Evolutionary conservation across 2,797 vertebrate genomes (phyloP).

Genomic region (Rhabdomys pumilio): DNA sequence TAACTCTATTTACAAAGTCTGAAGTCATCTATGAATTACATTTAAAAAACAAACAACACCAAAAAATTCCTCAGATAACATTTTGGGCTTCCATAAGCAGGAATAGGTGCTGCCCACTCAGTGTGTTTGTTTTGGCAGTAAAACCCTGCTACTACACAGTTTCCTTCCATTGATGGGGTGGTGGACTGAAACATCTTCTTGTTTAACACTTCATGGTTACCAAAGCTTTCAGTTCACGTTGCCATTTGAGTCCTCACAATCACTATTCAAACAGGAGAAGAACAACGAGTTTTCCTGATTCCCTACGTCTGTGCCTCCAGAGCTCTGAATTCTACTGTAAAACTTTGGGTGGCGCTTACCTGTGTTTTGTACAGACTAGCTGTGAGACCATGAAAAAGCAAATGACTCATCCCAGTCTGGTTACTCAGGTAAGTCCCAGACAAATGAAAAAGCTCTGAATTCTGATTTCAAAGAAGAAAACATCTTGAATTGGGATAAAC

Average conservation of each 20-base stretch:
- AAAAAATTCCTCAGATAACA: neutral
- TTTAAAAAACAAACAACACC: neutral
- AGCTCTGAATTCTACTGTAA: conserved; percentile 43
- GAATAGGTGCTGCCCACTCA: conserved; percentile 12
- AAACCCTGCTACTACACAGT: neutral
- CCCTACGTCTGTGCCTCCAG: neutral
- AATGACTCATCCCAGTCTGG: conserved; percentile 20
- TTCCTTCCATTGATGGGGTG: neutral
- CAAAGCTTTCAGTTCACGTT: conserved; percentile 4
- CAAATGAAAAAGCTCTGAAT: conserved; percentile 27
- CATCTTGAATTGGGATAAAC: neutral
- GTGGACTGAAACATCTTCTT: neutral
- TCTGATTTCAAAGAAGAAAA: conserved; percentile 56
- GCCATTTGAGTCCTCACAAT: conserved; percentile 28
- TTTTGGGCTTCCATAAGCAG: conserved; percentile 48
- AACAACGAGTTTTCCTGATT: conserved; percentile 28
- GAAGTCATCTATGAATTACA: conserved; percentile 28
- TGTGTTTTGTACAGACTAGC: neutral
- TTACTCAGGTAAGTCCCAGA: conserved; percentile 26
- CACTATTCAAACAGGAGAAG: conserved; percentile 33
- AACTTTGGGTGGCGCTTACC: neutral
- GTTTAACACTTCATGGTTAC: neutral
- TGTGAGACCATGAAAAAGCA: conserved; percentile 19
- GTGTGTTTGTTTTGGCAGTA: conserved; percentile 36
- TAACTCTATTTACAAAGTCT: conserved; percentile 51